phyloP scores from a whole-genome alignment of 2,797 vertebrate species.

The Macrochelys suwanniensis region DNA sequence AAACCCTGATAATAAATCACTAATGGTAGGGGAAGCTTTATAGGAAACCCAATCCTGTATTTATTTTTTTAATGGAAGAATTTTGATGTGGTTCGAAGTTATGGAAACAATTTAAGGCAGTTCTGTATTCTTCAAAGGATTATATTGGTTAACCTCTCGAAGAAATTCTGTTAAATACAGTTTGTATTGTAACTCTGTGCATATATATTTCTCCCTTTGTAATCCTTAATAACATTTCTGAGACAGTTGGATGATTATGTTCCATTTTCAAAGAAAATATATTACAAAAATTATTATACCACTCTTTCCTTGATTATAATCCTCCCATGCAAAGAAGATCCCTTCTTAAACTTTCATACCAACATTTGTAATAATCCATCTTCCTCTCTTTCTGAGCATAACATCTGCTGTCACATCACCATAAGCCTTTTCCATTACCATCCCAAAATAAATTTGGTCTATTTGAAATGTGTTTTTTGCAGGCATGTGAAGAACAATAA shows the following conservation, averaged over 20 bases:
- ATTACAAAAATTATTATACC: background rate
- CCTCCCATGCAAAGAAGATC: background rate
- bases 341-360: background rate
- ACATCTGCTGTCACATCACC: background rate
- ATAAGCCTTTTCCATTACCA: background rate
- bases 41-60: background rate
- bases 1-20: background rate
- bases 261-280: background rate
- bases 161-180: slow-evolving; percentile 17
- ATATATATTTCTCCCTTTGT: background rate
- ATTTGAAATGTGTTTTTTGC: background rate
- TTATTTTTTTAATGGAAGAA: background rate
- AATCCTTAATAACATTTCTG: slow-evolving; percentile 49
- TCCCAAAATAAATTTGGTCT: background rate
- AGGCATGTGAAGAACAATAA: background rate
- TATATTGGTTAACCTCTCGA: background rate
- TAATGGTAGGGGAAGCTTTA: background rate
- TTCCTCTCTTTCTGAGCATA: rapidly evolving
- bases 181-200: background rate
- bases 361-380: background rate
- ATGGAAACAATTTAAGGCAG: background rate
- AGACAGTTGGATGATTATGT: slow-evolving; percentile 14
- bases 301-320: background rate
- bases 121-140: slow-evolving; percentile 7
- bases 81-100: background rate